Evolutionary conservation across 2,888 invertebrate genomes (phyloP), one percentile per base, ranked within the genome.

Genomic region (Thera obeliscata): DNA sequence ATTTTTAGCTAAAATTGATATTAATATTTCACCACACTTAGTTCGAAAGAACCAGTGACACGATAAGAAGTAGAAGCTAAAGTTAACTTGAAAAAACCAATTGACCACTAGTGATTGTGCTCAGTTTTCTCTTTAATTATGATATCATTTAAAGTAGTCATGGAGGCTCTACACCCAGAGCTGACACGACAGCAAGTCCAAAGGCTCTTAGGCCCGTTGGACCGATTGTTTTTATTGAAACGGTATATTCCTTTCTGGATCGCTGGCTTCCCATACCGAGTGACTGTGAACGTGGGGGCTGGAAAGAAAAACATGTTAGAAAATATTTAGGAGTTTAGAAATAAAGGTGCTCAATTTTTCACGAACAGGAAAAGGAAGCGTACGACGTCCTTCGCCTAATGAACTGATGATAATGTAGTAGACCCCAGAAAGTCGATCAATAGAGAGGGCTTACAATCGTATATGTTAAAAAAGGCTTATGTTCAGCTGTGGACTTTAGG

Each of bases 141-240:
- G 2, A 75, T 22, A 56, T 80, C 71, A 11, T 78, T 61, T 0
- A 74, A 67, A 0, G 85, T 85, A 43, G 78, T 80, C 35, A 84
- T 74, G 12, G 71, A 67, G 9, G 80, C 88, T 36, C 83, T 75
- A 70, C 88, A 88, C 6, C 84, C 85, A 4, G 77, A 71, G 69
- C 84, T 85, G 48, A 81, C 77, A 48, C 85, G 76, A 62, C 81
- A 79, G 71, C 89, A 89, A 9, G 85, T 85, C 89, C 89, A 89
- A 11, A 86, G 75, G 3, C 81, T 79, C 70, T 83, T 85, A 1
- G 77, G 76, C 0, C 87, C 87, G 5, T 77, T 80, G 49, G 85
- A 84, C 2, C 87, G 77, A 67, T 86, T 89, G 68, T 89, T 87
- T 60, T 72, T 71, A 56, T 78, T 78, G 60, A 75, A 80, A 8